Base-by-base conservation (phyloP, 53 echinoderm and acorn worm species). In the Henricia sp. region DNA sequence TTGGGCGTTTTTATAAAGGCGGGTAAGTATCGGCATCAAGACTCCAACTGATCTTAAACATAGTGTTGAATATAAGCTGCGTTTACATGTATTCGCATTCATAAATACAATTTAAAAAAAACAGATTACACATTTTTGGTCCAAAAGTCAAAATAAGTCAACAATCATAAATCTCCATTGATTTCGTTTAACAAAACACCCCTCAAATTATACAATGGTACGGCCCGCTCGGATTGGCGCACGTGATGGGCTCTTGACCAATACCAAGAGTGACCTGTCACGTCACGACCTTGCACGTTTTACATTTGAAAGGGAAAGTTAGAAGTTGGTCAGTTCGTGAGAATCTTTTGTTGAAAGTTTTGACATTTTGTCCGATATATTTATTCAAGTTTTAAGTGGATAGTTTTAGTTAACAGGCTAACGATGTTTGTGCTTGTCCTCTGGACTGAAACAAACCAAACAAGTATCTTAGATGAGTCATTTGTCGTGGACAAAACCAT, bases 391-490 rank as follows among this genome's bases (percentile, higher is more conserved):
- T 68, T 68, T 39, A 19, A 0, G 16, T 33, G 34, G 34, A 21
- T 23, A 6, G 21, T 21, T 38, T 41, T 2, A 21, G 41, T 38
- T 68, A 40, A 23, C 1, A 56, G 24, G 21, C 24, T 56, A n/a
- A 56, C 24, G 21, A 73, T 73, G 73, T 51, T 51, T 30, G 73
- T 73, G 17, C 52, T 73, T 1, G 73, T 73, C 23, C 52, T n/a
- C 6, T 73, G 73, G 73, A 20, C 25, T 53, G 73, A 73, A 29
- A 73, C 52, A 29, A 50, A 73, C 73, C 50, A 73, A 50, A 73
- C 73, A 6, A 72, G 73, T 29, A 72, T 72, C 37, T 27, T 72
- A 27, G 39, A 50, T 23, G 73, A 72, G 19, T 13, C 24, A 20
- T n/a, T 73, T 14, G 73, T 73, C 11, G 33, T 53, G 36, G 73